A percentile compares a stretch with the other conserved stretches of the same genome.
Evolutionary conservation across 2,113 vertebrate species (phyloP).

Genomic region (Nanger granti): DNA sequence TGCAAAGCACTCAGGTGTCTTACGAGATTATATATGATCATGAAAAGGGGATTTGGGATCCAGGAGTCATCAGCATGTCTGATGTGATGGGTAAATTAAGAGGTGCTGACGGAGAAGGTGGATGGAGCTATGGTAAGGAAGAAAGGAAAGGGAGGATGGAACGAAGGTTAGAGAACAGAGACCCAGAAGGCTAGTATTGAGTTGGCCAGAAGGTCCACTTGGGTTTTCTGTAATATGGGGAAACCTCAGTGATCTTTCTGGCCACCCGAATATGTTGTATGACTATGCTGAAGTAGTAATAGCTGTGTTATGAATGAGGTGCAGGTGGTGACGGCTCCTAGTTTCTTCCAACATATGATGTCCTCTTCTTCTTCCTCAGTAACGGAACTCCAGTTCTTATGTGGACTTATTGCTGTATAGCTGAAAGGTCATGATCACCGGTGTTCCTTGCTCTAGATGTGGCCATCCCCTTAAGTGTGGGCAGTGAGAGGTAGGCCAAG

Average conservation of each 20-base stretch:
- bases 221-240: background rate
- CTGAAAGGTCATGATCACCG: too few relatives aligned
- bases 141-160: too few relatives aligned
- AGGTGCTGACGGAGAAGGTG: background rate
- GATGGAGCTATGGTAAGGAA: accelerated
- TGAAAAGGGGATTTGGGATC: background rate
- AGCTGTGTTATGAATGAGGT: background rate
- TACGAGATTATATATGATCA: background rate
- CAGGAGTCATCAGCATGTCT: background rate
- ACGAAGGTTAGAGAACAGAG: background rate
- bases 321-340: accelerated
- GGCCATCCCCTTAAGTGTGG: background rate
- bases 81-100: background rate
- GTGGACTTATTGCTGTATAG: accelerated
- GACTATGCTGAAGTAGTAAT: too few relatives aligned
- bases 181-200: background rate
- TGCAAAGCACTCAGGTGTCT: background rate
- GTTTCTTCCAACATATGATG: too few relatives aligned
- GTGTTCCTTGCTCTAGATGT: background rate
- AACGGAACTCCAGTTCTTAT: background rate
- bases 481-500: background rate
- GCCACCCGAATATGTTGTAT: accelerated
- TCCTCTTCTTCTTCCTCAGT: background rate
- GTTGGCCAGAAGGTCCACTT: background rate
- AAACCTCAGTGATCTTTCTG: background rate